Evolutionary conservation across 2,797 vertebrate species (phyloP).

Genomic region (Echeneis naucrates): DNA sequence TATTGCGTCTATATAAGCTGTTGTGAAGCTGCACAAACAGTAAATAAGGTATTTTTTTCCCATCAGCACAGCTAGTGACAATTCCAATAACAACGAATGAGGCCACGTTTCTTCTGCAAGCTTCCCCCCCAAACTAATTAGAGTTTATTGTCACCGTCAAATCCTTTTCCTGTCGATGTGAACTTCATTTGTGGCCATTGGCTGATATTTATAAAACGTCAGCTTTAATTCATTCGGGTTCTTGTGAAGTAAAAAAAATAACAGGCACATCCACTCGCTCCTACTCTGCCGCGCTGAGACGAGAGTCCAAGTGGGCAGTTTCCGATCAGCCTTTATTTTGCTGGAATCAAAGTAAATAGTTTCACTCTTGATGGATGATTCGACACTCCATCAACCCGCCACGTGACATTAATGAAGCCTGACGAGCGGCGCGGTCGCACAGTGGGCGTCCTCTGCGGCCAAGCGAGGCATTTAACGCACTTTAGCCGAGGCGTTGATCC

Average conservation of each 20-base stretch:
- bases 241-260: too few species aligned
- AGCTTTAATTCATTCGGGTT: not conserved
- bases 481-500: constrained; percentile 42
- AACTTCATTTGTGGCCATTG: not conserved
- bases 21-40: not conserved
- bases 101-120: not conserved
- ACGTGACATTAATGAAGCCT: constrained; percentile 69
- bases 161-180: not conserved
- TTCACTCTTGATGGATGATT: constrained; percentile 70
- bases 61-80: too few species aligned
- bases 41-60: not conserved
- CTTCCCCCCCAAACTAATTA: not conserved
- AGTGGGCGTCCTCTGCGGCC: constrained; percentile 54
- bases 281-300: not conserved
- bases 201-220: not conserved
- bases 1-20: too few species aligned
- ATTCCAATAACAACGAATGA: too few species aligned
- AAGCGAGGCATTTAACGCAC: constrained; percentile 24
- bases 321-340: constrained; percentile 58
- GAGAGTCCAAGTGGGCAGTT: constrained; percentile 34
- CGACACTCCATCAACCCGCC: constrained; percentile 66
- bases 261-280: not conserved
- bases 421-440: constrained; percentile 51
- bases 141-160: not conserved
- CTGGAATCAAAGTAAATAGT: constrained; percentile 67